Conservation (phyloP, 2,797 vertebrate species). For the Bucorvus abyssinicus region DNA sequence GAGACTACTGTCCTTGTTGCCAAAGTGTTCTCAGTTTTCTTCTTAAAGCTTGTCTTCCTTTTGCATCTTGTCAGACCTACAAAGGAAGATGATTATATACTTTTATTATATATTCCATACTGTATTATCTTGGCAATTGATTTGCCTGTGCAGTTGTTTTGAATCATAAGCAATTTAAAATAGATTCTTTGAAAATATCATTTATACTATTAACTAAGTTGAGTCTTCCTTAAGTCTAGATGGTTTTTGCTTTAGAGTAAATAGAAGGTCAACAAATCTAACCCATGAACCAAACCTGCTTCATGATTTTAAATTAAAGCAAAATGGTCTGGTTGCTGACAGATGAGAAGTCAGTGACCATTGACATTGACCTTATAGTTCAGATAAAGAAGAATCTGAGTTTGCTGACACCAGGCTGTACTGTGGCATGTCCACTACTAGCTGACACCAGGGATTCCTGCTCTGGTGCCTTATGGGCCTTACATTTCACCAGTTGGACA, state of each 20-base stretch:
- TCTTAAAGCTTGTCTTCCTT: background rate
- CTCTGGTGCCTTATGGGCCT: background rate
- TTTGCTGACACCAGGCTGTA: background rate
- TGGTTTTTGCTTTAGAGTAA: background rate
- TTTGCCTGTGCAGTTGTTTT: background rate
- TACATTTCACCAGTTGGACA: background rate
- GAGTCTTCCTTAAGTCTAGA: background rate
- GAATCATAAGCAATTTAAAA: background rate
- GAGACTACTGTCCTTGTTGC: background rate
- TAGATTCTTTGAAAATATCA: background rate
- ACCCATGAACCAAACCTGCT: background rate
- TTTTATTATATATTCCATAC: background rate
- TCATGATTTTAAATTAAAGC: background rate
- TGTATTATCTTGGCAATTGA: background rate
- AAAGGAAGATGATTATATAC: background rate
- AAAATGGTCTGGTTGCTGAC: background rate
- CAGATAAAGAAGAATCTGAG: background rate
- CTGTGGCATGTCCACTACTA: background rate
- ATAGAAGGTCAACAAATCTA: background rate
- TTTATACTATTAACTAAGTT: background rate
- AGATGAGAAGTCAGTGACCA: background rate
- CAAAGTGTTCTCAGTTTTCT: background rate
- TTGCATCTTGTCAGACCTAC: background rate
- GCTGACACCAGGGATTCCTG: background rate
- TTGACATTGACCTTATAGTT: background rate